Base-by-base conservation (phyloP, 1,140 invertebrate genomes). In the Drosophila chauvacae region DNA sequence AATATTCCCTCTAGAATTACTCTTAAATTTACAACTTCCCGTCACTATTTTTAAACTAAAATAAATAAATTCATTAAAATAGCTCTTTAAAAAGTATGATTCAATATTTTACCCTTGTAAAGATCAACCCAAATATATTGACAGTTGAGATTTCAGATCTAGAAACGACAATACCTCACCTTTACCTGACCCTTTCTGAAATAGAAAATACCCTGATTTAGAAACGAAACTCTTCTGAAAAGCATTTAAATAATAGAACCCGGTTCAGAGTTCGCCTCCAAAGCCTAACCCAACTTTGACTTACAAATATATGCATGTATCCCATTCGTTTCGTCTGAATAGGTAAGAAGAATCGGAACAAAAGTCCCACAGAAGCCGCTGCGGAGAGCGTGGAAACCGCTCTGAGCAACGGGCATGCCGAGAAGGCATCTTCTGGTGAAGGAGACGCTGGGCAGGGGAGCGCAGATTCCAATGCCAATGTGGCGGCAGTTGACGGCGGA, bases 311-410 rank as follows among this genome's bases (percentile, higher is more conserved):
- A n/a, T n/a, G n/a, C n/a, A n/a, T n/a, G n/a, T n/a, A n/a, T n/a
- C n/a, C n/a, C n/a, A n/a, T n/a, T n/a, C 14, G 28, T 50, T 33
- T 41, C 23, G 2, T 41, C 61, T 11, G 4, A n/a, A 58, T 45
- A 91, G 90, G 90, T 55, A 84, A 81, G 57, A 91, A 91, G 56
- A 91, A 86, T 41, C 79, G 75, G 18, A 90, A 90, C 80, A 91
- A 91, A 81, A 83, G 78, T 55, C 81, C 81, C 11, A 45, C 80
- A 7, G 65, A 77, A 56, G 20, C 74, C n/a, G 48, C 61, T 18
- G 35, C 50, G 9, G 69, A 73, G 33, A 14, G 47, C 33, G 65
- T 39, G 30, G 59, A 62, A 33, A 45, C 59, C 18, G 53, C 59
- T 47, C n/a, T 86, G 33, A 90, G 74, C 63, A 90, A 90, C 56